Evolutionary conservation across 1,140 invertebrate species (phyloP).

Genomic region (Semibalanus balanoides): DNA sequence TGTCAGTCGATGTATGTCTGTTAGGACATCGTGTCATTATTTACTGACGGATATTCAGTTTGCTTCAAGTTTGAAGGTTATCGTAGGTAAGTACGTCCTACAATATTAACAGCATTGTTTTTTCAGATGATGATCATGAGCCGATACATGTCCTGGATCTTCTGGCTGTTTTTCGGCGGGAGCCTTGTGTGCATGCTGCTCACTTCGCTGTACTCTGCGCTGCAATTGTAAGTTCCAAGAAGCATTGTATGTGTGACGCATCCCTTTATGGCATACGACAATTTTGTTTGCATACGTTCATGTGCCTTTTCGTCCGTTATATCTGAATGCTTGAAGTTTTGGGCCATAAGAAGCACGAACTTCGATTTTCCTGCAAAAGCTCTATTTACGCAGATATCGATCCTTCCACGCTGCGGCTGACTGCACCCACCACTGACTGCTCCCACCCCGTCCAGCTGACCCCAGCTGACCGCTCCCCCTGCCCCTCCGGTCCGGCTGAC

Average conservation of each 20-base stretch:
- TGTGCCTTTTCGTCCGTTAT: no score
- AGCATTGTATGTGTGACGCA: neutral
- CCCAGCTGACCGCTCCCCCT: no score
- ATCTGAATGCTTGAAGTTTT: no score
- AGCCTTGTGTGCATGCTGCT: neutral
- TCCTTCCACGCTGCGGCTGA: no score
- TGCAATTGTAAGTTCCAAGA: neutral
- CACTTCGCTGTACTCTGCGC: neutral
- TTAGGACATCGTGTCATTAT: no score
- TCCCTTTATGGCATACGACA: conserved; percentile 43
- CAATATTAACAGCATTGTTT: no score
- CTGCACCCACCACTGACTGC: no score
- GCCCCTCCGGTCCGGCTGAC: neutral
- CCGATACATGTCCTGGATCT: neutral
- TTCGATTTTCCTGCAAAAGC: neutral
- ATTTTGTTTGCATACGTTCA: conserved; percentile 41
- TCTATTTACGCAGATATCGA: neutral
- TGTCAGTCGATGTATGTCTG: conserved; percentile 28
- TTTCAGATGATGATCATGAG: neutral
- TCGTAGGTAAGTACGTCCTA: no score
- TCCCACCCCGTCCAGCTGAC: no score
- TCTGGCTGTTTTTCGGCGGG: neutral
- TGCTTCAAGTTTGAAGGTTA: no score
- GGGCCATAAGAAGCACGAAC: no score
- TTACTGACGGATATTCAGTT: no score